Percentiles rank a stretch among this genome's conserved stretches.
These are phyloP conservation scores for Bovichtus diacanthus DNA, from an alignment of 2,797 vertebrate species.

Conservation along the genomic window DNA sequence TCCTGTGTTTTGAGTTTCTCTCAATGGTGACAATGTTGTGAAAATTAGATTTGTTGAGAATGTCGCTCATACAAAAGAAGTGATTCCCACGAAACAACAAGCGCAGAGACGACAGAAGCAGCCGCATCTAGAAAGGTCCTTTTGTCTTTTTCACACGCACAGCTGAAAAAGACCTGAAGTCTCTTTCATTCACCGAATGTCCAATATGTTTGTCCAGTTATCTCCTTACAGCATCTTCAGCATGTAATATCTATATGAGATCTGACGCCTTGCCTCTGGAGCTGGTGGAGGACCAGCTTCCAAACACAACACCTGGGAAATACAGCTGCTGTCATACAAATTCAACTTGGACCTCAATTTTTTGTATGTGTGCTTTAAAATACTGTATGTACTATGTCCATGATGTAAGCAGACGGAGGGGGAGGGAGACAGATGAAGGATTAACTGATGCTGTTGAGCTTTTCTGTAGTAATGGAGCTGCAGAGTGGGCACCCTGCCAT, in stretches of 20 bases:
- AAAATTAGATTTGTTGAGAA: constrained; percentile 46
- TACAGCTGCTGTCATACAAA: neutral
- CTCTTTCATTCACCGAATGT: neutral
- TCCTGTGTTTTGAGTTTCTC: neutral
- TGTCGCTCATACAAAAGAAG: constrained; percentile 35
- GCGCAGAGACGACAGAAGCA: constrained; percentile 27
- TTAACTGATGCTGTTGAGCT: constrained; percentile 52
- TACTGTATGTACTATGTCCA: neutral
- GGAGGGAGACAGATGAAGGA: constrained; percentile 51
- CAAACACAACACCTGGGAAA: neutral
- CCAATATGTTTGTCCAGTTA: constrained; percentile 5
- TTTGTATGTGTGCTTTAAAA: neutral
- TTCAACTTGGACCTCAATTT: neutral
- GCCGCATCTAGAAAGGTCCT: neutral
- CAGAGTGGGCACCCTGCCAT: constrained; percentile 57
- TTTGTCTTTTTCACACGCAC: neutral
- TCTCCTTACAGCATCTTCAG: constrained; percentile 14
- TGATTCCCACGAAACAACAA: constrained; percentile 32
- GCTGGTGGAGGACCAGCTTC: constrained; percentile 18
- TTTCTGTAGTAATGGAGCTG: constrained; percentile 58
- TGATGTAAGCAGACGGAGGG: constrained; percentile 38
- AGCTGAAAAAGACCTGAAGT: neutral
- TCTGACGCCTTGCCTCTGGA: constrained; percentile 13
- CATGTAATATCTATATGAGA: constrained; percentile 27
- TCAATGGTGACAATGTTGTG: constrained; percentile 10